Conservation (phyloP, 2,797 vertebrate genomes). For the Gymnothorax javanicus region DNA sequence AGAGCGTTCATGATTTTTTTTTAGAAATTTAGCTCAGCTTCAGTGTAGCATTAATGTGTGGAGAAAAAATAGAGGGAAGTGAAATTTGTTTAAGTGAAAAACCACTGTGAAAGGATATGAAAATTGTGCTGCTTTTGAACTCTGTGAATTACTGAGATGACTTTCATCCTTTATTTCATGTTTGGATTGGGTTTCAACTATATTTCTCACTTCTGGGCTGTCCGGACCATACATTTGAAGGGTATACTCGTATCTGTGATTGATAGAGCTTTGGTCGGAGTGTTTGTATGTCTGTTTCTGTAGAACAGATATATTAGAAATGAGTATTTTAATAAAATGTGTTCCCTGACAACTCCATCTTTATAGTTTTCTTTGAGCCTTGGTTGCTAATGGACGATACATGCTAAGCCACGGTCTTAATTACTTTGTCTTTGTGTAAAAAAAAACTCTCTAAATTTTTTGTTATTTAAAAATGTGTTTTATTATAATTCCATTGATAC, state of each 20-base stretch:
- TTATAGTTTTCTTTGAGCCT: not conserved
- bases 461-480: slow-evolving; percentile 6
- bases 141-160: slow-evolving; percentile 3
- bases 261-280: not conserved
- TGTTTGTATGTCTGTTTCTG: slow-evolving; percentile 20
- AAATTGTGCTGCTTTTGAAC: slow-evolving; percentile 19
- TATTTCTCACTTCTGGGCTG: not conserved
- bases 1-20: slow-evolving; percentile 21
- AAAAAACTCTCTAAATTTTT: not conserved
- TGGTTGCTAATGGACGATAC: not conserved
- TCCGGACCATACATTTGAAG: slow-evolving; percentile 4
- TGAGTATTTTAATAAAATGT: not conserved
- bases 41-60: slow-evolving; percentile 40
- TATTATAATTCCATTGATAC: slow-evolving; percentile 42
- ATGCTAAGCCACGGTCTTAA: slow-evolving; percentile 4
- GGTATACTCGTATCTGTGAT: slow-evolving; percentile 1
- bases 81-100: slow-evolving; percentile 25
- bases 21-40: slow-evolving; percentile 35
- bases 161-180: not conserved
- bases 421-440: not conserved
- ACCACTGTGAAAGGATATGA: slow-evolving; percentile 7
- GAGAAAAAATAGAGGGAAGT: slow-evolving; percentile 15
- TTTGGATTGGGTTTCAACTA: not conserved
- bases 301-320: slow-evolving; percentile 13
- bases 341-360: slow-evolving; percentile 26